Percentiles rank a stretch among this genome's conserved stretches.
These are phyloP conservation scores for Telmatochromis brachygnathus DNA, from an alignment of 2,113 vertebrate species.

Conservation along the genomic window DNA sequence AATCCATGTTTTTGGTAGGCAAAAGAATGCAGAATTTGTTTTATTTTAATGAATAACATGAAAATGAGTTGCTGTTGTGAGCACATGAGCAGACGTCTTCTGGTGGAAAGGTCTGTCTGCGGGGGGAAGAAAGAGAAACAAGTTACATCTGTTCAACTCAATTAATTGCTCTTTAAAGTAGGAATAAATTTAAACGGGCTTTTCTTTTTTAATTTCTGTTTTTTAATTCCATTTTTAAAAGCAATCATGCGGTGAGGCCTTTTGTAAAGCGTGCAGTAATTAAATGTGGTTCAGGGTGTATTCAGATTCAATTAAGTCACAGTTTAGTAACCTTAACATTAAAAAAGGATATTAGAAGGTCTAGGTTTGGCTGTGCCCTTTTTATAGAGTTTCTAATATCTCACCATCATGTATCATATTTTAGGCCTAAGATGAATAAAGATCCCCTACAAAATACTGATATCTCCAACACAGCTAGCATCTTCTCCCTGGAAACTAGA, in stretches of 20 bases:
- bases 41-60: neutral
- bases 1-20: neutral
- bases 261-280: neutral
- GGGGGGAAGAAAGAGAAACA: neutral
- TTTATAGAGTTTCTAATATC: slow-evolving; percentile 9
- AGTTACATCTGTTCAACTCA: neutral
- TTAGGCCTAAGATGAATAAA: neutral
- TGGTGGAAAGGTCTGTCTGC: neutral
- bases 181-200: neutral
- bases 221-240: neutral
- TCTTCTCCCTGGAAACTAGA: neutral
- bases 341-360: neutral
- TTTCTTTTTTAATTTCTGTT: neutral
- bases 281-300: neutral
- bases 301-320: neutral
- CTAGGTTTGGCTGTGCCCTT: neutral
- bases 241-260: accelerated
- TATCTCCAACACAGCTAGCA: neutral
- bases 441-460: neutral
- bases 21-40: neutral
- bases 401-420: neutral
- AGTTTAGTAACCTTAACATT: neutral
- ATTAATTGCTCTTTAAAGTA: neutral
- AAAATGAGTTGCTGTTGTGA: neutral
- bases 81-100: neutral